Base-by-base conservation (phyloP, 2,797 vertebrate species). In the Poecile montanus region DNA sequence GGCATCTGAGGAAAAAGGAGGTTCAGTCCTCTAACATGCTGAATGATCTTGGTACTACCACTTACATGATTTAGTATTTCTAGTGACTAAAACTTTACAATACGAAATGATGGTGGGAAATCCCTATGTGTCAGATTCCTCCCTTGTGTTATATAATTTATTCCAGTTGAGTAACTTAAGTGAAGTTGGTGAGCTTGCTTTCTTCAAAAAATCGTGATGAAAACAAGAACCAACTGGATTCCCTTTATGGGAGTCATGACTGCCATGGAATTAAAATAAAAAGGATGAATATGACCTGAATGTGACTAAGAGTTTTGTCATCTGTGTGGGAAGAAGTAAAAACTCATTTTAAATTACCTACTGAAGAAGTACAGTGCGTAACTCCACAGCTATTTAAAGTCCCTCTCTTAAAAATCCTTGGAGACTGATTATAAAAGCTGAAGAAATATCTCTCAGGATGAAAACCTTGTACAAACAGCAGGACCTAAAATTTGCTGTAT, bases 241-340 rank as follows among this genome's bases (percentile, higher is more conserved):
- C 34, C 20, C 53, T 90, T 74, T 92, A 48, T 85, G 82, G 78
- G 45, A 95, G 30, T 74, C 40, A 85, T 53, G 66, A 93, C 67
- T 85, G 61, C 93, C 89, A 74, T 15, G 32, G 68, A 88, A 85
- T 56, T 72, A 22, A 74, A 93, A 74, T 45, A 58, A 68, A 70
- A 75, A 75, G 8, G 17, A 63, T 61, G 18, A 91, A 16, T 70
- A 89, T 63, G 79, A 94, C 66, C 75, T 34, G 32, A 88, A 86
- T 84, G 38, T 86, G 91, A 94, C 70, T 81, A 89, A 86, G 70
- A 76, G 65, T 88, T 76, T 87, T 94, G 60, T 93, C 66, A 88
- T 90, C 63, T 67, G 57, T 81, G 66, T 91, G 68, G 85, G 85
- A 88, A 78, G 73, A 57, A 92, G 79, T 75, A 61, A 92, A 88